Base-by-base conservation (phyloP, 2,888 invertebrate species). In the Muschampia plurimacula region DNA sequence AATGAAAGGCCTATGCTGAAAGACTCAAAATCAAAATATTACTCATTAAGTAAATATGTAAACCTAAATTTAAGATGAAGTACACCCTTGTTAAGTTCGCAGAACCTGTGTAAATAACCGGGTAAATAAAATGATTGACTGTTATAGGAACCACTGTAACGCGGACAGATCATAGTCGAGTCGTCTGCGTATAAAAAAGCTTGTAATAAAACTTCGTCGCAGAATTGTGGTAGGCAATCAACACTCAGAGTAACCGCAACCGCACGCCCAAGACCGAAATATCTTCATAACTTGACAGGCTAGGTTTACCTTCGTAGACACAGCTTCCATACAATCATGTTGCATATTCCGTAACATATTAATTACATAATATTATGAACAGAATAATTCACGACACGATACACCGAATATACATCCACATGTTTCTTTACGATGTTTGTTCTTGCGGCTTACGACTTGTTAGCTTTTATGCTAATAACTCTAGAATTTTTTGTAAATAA, bases 201-300 rank as follows among this genome's bases (percentile, higher is more conserved):
- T 52, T 15, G 39, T 13, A 59, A 59, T 59, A 59, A 59, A 32
- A 60, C 32, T 39, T 28, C 32, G 60, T 36, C 32, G 41, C 49
- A 52, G 55, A 22, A 15, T 55, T 63, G 74, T 67, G 80, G 78
- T 68, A 66, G 77, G 78, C 80, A 82, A 83, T 82, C 82, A 82
- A 84, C 81, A 84, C 82, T 77, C 57, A 79, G 76, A 72, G 74
- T 72, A 73, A 82, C 87, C 86, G 77, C 87, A 73, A 82, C 87
- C 85, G 77, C 86, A 84, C 81, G 80, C 85, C 87, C 84, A 79
- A 79, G 76, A 76, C 77, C 70, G 75, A 75, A 78, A 81, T 83
- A 80, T 79, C 82, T 83, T 84, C 83, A 81, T 80, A 80, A 73
- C 76, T 76, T 75, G 67, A 66, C 75, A 74, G 71, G 63, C 79